Conservation (phyloP, 2,888 invertebrate species). For the Perdita meconis region DNA sequence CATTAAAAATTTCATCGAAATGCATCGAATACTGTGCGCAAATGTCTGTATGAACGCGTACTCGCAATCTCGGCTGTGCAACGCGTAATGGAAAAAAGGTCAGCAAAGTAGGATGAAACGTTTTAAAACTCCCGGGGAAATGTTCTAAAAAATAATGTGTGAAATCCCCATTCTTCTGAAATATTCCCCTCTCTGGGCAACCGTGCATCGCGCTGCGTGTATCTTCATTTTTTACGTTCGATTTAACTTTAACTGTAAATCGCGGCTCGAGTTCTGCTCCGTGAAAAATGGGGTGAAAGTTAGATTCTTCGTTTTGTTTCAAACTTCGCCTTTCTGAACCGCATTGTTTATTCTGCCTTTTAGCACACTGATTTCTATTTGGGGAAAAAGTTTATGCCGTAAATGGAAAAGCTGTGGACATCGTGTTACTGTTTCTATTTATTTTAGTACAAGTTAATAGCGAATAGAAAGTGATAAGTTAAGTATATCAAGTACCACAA, state of each 20-base stretch:
- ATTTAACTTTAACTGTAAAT: slow-evolving; percentile 15
- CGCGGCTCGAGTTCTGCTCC: background rate
- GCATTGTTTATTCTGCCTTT: no score
- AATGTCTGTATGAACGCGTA: background rate
- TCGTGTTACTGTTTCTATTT: no score
- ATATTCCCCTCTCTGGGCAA: slow-evolving; percentile 13
- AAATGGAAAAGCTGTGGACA: no score
- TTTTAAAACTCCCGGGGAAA: background rate
- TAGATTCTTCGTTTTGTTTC: background rate
- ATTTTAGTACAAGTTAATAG: no score
- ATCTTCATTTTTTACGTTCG: slow-evolving; percentile 9
- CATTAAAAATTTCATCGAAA: background rate
- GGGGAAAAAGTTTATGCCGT: no score
- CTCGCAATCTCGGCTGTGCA: no score
- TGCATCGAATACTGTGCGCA: background rate
- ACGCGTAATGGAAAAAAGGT: background rate
- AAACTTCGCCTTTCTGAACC: background rate
- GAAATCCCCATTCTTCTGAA: slow-evolving; percentile 15
- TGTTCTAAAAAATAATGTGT: slow-evolving; percentile 17
- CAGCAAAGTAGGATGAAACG: background rate
- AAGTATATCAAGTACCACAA: no score
- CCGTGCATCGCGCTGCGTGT: background rate
- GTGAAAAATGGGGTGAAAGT: background rate
- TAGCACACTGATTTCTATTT: no score
- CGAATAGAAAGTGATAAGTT: no score